These are phyloP conservation scores for Pomacea maculata DNA, from an alignment of 1,140 invertebrate genomes.

Conservation along the genomic window DNA sequence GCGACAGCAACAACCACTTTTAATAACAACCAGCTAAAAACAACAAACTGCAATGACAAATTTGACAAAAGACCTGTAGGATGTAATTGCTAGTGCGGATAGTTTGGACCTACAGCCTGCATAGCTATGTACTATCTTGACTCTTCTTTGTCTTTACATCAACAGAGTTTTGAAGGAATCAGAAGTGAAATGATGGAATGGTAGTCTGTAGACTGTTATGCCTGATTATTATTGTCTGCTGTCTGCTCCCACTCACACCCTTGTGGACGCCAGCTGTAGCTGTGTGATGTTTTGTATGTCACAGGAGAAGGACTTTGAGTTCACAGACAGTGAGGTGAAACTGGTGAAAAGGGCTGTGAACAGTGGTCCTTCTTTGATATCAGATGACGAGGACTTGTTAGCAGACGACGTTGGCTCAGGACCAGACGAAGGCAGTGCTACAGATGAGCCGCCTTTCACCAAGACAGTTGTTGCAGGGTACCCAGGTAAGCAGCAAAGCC, in stretches of 20 bases:
- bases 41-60: no score
- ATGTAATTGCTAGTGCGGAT: no score
- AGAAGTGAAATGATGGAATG: neutral
- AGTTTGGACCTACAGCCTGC: no score
- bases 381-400: conserved; percentile 49
- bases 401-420: conserved; percentile 37
- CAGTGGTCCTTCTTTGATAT: neutral
- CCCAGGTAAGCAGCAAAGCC: conserved; percentile 24
- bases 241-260: no score
- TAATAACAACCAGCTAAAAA: no score
- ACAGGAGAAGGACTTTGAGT: conserved; percentile 47
- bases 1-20: no score
- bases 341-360: conserved; percentile 28
- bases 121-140: no score
- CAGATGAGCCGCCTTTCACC: neutral
- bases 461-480: conserved; percentile 21
- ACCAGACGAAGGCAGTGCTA: conserved; percentile 28
- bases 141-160: no score
- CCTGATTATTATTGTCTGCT: no score
- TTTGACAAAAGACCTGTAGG: no score
- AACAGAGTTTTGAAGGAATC: no score
- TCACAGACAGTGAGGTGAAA: conserved; percentile 33
- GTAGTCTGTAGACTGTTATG: neutral
- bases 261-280: neutral
- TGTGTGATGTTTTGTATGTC: neutral